A percentile compares a stretch with the other conserved stretches of the same genome.
phyloP scores from a whole-genome alignment of 2,888 invertebrate genomes.

The Epiblema foenella region DNA sequence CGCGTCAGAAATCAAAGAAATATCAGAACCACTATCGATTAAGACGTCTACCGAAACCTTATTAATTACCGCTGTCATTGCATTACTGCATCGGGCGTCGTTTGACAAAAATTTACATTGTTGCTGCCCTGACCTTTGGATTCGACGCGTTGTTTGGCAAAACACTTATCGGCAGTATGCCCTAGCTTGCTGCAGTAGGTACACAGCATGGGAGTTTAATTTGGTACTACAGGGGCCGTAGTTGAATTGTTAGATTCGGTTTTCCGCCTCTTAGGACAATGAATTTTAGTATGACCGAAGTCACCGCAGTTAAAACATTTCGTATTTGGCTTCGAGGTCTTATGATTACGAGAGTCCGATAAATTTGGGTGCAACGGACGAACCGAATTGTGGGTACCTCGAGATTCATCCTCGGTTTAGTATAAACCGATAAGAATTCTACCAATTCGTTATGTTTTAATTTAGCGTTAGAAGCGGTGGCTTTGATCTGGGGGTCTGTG shows the following conservation, averaged over 20 bases:
- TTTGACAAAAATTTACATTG: not conserved
- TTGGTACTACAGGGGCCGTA: not conserved
- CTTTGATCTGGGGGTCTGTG: slow-evolving; percentile 21
- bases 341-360: not conserved
- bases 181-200: not conserved
- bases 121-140: not conserved
- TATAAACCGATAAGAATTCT: slow-evolving; percentile 39
- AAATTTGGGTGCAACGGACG: no score
- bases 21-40: no score
- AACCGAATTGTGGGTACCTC: not conserved
- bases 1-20: no score
- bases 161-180: not conserved
- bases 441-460: slow-evolving; percentile 20
- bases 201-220: not conserved
- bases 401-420: not conserved
- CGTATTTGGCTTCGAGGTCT: not conserved
- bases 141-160: not conserved
- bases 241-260: not conserved
- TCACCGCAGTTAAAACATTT: not conserved
- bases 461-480: slow-evolving; percentile 37
- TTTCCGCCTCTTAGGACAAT: not conserved
- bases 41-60: no score
- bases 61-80: no score
- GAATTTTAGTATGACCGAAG: not conserved
- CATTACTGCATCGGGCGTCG: no score